Percentiles rank a stretch among this genome's conserved stretches.
These are phyloP conservation scores for Palythoa caribaeorum DNA, from an alignment of 92 coral and sea anemone genomes.

Conservation along the genomic window DNA sequence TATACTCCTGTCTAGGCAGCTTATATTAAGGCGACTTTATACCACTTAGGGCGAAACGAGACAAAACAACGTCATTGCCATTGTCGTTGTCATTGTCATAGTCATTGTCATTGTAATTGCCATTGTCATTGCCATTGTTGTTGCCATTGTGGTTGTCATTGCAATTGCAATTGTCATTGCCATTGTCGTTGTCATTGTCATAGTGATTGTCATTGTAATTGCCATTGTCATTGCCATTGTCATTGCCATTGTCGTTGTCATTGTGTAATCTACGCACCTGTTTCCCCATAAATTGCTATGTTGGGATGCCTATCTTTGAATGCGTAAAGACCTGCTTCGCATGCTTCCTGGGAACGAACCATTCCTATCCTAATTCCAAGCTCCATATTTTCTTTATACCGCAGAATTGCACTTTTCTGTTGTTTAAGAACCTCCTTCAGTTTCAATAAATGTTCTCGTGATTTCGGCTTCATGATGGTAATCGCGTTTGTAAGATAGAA, in stretches of 20 bases:
- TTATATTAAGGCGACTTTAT: too few species aligned
- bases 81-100: too few species aligned
- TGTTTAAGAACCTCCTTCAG: conserved; percentile 49
- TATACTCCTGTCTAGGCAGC: too few species aligned
- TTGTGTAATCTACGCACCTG: conserved; percentile 40
- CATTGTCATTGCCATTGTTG: too few species aligned
- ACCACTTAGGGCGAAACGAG: too few species aligned
- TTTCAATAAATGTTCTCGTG: conserved; percentile 48
- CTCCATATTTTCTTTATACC: conserved; percentile 77
- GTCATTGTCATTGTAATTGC: not conserved
- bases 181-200: too few species aligned
- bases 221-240: too few species aligned
- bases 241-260: too few species aligned
- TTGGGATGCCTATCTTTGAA: conserved; percentile 50
- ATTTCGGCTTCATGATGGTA: conserved; percentile 39
- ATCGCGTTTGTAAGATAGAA: not conserved
- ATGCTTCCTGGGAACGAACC: conserved; percentile 83
- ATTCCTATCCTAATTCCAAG: conserved; percentile 85
- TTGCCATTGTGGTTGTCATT: too few species aligned
- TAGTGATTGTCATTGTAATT: not conserved
- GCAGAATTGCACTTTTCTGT: conserved; percentile 63
- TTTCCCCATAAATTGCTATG: conserved; percentile 43
- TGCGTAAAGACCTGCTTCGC: conserved; percentile 76
- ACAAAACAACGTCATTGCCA: too few species aligned
- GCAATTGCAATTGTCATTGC: too few species aligned